Base-by-base conservation (phyloP, 1,140 invertebrate species). In the Andricus grossulariae region DNA sequence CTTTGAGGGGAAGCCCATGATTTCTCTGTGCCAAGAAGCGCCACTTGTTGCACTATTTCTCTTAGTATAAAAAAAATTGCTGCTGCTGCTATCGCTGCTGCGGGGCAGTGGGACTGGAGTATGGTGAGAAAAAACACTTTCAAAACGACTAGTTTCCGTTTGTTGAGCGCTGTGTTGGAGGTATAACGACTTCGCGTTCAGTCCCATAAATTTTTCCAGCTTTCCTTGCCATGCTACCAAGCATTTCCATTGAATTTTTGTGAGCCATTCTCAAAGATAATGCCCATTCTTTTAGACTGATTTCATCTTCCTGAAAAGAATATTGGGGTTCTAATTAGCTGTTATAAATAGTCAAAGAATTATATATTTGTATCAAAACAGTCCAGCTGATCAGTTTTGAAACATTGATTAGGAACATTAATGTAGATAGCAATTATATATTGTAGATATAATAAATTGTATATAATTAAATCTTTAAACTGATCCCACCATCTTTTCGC, bases 171-270 rank as follows among this genome's bases (percentile, higher is more conserved):
- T 91, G 90, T 71, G 87, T 88, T 66, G 91, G 83, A 57, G 92
- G 87, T 76, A 92, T 91, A 51, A 92, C 89, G 11, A 88, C 90
- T 76, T 94, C 93, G 45, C 93, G 80, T 78, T 94, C 95, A 55
- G 97, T 97, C 57, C 98, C 98, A 92, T 99, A 99, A 81, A 99
- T 99, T 92, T 98, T 98, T 66, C 97, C 97, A 52, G 97, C 98
- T 91, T 99, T 99, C 86, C 95, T 95, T n/a, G 97, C 97, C 96
- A 99, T 98, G 50, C 95, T 97, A 18, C 96, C 96, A 4, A 99
- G 92, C 79, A 99, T 93, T 88, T 99, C 98, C 89, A 96, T 94
- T 0, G 97, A 98, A 86, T 95, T 94, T 91, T 98, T 98, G 92
- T 98, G 97, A 19, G 98, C 97, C 5, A 96, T 96, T 80, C 97